Evolutionary conservation across 2,113 vertebrate genomes (phyloP).

Genomic region (Aramus guarauna): DNA sequence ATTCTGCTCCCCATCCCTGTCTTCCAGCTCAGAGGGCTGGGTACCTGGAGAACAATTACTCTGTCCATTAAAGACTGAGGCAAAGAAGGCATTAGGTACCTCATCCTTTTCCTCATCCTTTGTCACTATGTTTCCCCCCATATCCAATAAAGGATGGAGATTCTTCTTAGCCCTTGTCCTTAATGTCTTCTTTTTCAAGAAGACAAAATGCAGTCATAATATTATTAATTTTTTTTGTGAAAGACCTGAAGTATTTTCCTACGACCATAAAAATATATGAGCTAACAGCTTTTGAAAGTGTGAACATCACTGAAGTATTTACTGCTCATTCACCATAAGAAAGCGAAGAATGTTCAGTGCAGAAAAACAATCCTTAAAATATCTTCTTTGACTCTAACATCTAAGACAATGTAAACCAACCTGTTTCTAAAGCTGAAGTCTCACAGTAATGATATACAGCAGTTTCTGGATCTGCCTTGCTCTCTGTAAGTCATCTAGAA

Average conservation of each 20-base stretch:
- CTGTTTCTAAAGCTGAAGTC: background rate
- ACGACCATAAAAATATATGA: background rate
- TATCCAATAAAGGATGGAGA: background rate
- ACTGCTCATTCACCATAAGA: background rate
- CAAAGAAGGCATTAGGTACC: background rate
- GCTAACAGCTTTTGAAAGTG: background rate
- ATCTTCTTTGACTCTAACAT: background rate
- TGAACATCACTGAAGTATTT: background rate
- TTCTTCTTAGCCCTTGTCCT: background rate
- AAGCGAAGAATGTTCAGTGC: background rate
- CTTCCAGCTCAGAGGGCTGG: background rate
- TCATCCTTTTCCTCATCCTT: background rate
- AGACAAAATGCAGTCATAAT: background rate
- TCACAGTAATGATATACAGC: background rate
- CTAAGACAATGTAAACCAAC: background rate
- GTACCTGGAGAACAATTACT: background rate
- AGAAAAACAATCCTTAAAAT: background rate
- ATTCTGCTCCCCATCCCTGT: background rate
- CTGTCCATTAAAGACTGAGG: background rate
- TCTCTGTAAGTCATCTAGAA: background rate
- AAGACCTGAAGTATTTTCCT: background rate
- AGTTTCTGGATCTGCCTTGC: background rate
- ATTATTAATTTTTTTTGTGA: background rate
- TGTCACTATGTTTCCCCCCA: background rate
- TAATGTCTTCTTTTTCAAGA: background rate